Evolutionary conservation across 2,113 vertebrate genomes (phyloP), one percentile per base, ranked within the genome.

Genomic region (Vimba vimba): DNA sequence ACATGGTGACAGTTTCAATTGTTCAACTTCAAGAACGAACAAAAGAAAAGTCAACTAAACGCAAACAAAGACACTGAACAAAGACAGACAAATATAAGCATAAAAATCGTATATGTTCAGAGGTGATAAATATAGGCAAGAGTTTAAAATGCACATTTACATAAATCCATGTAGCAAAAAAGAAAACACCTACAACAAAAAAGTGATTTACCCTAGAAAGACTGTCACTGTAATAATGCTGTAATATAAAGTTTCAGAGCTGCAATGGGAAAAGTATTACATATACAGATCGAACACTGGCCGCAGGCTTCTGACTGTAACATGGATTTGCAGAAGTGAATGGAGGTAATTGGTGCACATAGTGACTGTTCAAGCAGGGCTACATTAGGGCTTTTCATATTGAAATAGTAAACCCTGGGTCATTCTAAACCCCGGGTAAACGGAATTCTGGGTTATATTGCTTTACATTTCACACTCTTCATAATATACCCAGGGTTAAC

Each of bases 181-280:
- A 50, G 27, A 6, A 27, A 1, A 25, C 3, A 50, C 13, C 43
- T 75, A 13, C 2, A 27, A 45, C 43, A 75, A 27, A 75, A 25
- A 25, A 75, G 73, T 2, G 10, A 43, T 39, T 73, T 43, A 12
- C 36, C 33, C 33, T 43, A 43, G 19, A 69, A 71, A 73, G 10
- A 73, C 9, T 73, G 36, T n/a, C 21, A 73, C 19, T 73, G 69
- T n/a, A 39, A 73, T 43, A n/a, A 23, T 23, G 4, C 5, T 73
- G 68, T 71, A 71, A n/a, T 71, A 43, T 73, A n/a, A 73, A 23
- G 36, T 73, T n/a, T 73, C 69, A 73, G 69, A 43, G 36, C 23
- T 73, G 69, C 10, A 23, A n/a, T 43, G 36, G 21, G 69, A 43
- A 73, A 43, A 6, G 19, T 43, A 73, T 73, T 36, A 73, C 36